Percentiles rank a stretch among this genome's conserved stretches.
Evolutionary conservation across 1,140 invertebrate genomes (phyloP).

Genomic region (Polypedilum vanderplanki): DNA sequence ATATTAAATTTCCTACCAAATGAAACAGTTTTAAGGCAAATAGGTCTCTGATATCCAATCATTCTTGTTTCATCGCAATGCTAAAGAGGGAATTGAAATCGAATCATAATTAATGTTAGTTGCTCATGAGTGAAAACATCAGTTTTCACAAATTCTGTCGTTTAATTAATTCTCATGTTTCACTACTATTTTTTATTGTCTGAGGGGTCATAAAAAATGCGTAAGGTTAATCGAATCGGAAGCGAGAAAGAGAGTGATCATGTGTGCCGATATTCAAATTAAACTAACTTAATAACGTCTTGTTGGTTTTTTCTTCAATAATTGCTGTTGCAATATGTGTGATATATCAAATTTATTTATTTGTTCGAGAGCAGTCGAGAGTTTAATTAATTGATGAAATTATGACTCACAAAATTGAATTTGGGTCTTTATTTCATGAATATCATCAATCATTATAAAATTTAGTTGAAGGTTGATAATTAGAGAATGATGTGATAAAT

Average conservation of each 20-base stretch:
- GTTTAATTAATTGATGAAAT: background rate
- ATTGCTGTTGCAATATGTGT: background rate
- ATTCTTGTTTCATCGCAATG: background rate
- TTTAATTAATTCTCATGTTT: background rate
- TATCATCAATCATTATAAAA: background rate
- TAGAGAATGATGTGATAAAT: no score
- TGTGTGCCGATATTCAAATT: conserved; percentile 21
- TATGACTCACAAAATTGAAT: background rate
- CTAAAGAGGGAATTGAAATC: background rate
- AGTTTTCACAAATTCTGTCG: background rate
- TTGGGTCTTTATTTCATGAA: background rate
- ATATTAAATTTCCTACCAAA: background rate
- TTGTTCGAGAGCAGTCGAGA: background rate
- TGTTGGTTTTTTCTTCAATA: no score
- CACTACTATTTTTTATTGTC: background rate
- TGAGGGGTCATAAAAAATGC: background rate
- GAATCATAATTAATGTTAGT: background rate
- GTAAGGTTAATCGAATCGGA: conserved; percentile 24
- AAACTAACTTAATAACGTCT: background rate
- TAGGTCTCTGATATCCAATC: conserved; percentile 9
- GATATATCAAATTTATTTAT: background rate
- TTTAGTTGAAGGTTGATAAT: background rate
- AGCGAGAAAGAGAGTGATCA: background rate
- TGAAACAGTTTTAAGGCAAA: background rate
- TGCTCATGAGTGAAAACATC: background rate